Evolutionary conservation across 2,888 invertebrate genomes (phyloP).

Genomic region (Lordiphosa fenestrarum): DNA sequence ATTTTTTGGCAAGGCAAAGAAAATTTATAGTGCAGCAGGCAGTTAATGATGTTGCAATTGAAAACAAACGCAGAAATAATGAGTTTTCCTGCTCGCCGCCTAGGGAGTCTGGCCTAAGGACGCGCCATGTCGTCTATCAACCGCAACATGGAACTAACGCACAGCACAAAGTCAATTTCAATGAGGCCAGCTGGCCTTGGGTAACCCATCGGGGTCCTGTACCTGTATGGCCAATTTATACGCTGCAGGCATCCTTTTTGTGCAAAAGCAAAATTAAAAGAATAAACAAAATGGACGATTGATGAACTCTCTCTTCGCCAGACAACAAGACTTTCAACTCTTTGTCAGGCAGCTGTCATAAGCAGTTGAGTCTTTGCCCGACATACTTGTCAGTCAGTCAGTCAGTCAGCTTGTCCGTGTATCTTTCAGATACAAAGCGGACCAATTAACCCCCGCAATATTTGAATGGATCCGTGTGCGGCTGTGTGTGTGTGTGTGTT

Average conservation of each 20-base stretch:
- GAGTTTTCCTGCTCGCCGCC: conserved; percentile 46
- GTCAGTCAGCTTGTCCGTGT: conserved; percentile 19
- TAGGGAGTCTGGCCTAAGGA: conserved; percentile 44
- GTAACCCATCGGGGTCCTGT: conserved; percentile 19
- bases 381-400: conserved; percentile 53
- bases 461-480: conserved; percentile 2
- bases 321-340: conserved; percentile 24
- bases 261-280: conserved; percentile 58
- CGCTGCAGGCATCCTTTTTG: conserved; percentile 48
- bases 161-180: conserved; percentile 51
- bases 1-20: conserved; percentile 54
- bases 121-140: conserved; percentile 63
- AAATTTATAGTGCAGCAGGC: conserved; percentile 53
- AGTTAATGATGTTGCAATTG: conserved; percentile 71
- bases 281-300: conserved; percentile 58
- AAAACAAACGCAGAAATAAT: conserved; percentile 71
- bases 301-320: conserved; percentile 47
- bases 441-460: conserved; percentile 55
- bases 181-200: conserved; percentile 46
- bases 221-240: conserved; percentile 55
- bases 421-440: conserved; percentile 60
- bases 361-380: conserved; percentile 44
- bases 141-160: conserved; percentile 48
- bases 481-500: conserved; percentile 7
- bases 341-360: conserved; percentile 58